phyloP scores from a whole-genome alignment of 2,113 vertebrate species.

The Pagrus major region DNA sequence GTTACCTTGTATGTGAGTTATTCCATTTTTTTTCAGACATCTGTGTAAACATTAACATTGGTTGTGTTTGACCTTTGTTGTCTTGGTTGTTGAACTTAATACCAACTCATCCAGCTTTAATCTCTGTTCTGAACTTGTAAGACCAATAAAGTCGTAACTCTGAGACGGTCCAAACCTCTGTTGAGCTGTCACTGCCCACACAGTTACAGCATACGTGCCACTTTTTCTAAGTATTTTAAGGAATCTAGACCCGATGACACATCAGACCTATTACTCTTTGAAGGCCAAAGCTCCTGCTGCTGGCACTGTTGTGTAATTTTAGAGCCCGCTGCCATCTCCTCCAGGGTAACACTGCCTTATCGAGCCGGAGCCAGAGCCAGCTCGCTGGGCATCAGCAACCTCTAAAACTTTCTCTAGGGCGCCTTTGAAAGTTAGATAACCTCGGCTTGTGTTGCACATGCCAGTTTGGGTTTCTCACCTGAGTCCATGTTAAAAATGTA shows the following conservation, averaged over 20 bases:
- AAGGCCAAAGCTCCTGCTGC: background rate
- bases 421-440: slow-evolving; percentile 53
- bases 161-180: background rate
- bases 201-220: background rate
- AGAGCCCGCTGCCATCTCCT: background rate
- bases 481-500: background rate
- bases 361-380: slow-evolving; percentile 6
- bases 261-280: background rate
- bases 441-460: background rate
- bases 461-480: slow-evolving; percentile 21
- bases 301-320: slow-evolving; percentile 21
- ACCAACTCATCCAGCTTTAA: no score
- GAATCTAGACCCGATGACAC: background rate
- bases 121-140: no score
- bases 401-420: background rate
- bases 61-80: no score
- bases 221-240: background rate
- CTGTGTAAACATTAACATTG: background rate
- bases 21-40: background rate
- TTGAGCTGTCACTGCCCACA: background rate
- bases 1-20: background rate
- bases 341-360: background rate
- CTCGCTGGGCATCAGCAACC: slow-evolving; percentile 6
- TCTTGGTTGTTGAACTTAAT: no score
- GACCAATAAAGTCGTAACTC: background rate